Conservation (phyloP, 2,113 vertebrate genomes). For the Eulemur rufifrons region DNA sequence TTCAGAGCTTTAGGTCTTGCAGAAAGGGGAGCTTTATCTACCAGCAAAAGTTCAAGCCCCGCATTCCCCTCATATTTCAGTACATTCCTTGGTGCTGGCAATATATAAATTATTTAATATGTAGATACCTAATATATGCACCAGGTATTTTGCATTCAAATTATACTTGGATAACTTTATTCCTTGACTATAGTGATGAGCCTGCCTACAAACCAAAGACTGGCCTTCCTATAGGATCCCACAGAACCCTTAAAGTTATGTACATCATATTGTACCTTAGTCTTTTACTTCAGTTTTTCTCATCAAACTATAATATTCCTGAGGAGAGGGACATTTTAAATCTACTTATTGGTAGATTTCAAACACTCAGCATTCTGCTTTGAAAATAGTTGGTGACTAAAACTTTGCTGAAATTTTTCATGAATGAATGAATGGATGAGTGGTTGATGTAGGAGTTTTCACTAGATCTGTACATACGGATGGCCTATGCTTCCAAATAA, state of each 20-base stretch:
- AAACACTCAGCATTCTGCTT: background rate
- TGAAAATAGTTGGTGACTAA: background rate
- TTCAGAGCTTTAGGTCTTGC: background rate
- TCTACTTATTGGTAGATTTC: background rate
- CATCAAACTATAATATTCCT: background rate
- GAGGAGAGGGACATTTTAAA: background rate
- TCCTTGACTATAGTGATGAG: background rate
- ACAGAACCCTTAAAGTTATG: background rate
- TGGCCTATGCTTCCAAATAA: background rate
- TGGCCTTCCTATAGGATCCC: background rate
- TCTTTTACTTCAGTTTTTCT: background rate
- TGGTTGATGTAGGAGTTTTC: background rate
- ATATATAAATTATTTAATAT: background rate
- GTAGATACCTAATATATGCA: background rate
- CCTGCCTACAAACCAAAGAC: background rate
- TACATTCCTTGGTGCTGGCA: background rate
- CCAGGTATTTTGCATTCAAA: background rate
- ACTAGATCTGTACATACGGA: background rate
- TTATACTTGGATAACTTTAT: background rate
- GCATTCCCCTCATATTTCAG: background rate
- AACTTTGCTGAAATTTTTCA: background rate
- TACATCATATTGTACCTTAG: background rate
- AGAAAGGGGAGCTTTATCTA: background rate
- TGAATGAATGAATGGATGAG: background rate
- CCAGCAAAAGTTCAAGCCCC: background rate